Percentiles rank a stretch among this genome's conserved stretches.
Conservation (phyloP, 2,888 invertebrate species). For the Camponotus fellah region DNA sequence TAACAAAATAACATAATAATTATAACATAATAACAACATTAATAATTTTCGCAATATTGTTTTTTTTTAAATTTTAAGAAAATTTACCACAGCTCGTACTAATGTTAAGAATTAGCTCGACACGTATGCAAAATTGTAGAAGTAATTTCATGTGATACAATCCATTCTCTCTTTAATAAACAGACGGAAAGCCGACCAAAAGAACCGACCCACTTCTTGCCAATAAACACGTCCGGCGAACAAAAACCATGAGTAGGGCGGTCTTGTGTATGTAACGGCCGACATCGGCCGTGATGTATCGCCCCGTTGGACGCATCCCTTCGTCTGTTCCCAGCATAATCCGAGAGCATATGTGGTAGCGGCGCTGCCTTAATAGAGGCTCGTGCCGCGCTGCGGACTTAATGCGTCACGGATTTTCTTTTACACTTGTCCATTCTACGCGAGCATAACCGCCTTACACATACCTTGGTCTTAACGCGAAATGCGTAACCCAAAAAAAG, state of each 20-base stretch:
- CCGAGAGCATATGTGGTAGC: slow-evolving; percentile 48
- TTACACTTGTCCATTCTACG: neutral
- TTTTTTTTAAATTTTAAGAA: neutral
- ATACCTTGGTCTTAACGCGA: slow-evolving; percentile 8
- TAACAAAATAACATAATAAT: no score
- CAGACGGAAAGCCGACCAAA: slow-evolving; percentile 9
- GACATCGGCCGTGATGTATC: slow-evolving; percentile 65
- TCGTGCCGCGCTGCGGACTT: slow-evolving; percentile 49
- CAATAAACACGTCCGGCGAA: slow-evolving; percentile 33
- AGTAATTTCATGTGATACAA: neutral
- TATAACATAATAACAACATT: no score
- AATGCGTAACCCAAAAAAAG: neutral
- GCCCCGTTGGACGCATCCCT: slow-evolving; percentile 51
- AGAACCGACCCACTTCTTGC: slow-evolving; percentile 9
- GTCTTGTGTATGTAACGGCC: slow-evolving; percentile 60
- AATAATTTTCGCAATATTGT: neutral
- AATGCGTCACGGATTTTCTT: slow-evolving; percentile 58
- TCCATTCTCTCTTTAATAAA: slow-evolving; percentile 1
- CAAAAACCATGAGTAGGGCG: slow-evolving; percentile 63
- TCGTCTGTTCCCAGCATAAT: slow-evolving; percentile 57
- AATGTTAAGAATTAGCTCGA: neutral
- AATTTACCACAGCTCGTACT: neutral
- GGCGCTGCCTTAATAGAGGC: slow-evolving; percentile 50
- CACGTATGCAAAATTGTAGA: neutral
- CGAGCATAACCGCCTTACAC: neutral